phyloP scores from a whole-genome alignment of 2,113 vertebrate genomes.

The Rhagologus leucostigma region DNA sequence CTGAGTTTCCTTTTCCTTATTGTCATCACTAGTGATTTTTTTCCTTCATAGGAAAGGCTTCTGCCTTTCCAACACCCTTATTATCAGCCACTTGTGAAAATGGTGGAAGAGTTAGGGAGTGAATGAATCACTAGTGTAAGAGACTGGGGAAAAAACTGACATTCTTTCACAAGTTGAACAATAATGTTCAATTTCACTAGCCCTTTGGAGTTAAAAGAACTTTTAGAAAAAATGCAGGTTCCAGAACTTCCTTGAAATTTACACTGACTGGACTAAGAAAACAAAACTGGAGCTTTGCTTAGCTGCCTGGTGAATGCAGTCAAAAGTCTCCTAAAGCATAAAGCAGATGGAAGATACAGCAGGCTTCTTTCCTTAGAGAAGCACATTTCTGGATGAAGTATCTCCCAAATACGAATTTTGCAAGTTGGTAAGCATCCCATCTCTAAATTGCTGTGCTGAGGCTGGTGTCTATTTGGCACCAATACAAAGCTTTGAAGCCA shows the following conservation, averaged over 20 bases:
- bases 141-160: background rate
- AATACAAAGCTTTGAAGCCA: background rate
- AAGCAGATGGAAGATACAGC: background rate
- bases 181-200: background rate
- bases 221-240: background rate
- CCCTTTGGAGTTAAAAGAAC: background rate
- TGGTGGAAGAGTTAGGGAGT: background rate
- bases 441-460: background rate
- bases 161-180: background rate
- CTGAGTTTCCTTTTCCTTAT: background rate
- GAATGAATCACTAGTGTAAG: background rate
- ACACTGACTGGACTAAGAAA: background rate
- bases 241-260: background rate
- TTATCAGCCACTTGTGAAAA: background rate
- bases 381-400: background rate
- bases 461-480: background rate
- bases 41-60: background rate
- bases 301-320: background rate
- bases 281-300: background rate
- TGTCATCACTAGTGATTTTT: background rate
- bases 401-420: background rate
- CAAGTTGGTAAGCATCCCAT: background rate
- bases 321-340: background rate
- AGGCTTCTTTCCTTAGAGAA: background rate
- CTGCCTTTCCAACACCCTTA: background rate